Conservation (phyloP, 2,888 invertebrate species). For the Chromoteleia sp. region DNA sequence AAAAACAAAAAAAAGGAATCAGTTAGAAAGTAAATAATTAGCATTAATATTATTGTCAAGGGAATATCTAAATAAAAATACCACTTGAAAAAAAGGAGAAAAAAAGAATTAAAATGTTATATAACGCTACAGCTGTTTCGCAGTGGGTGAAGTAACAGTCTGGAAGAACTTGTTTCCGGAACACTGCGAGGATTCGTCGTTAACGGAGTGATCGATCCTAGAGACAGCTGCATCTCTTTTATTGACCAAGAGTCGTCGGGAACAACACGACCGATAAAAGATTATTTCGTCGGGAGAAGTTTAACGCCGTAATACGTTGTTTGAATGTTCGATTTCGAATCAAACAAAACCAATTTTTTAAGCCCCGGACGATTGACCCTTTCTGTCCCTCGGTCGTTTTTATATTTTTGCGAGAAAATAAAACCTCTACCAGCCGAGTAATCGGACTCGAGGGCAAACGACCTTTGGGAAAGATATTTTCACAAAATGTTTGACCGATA, state of each 20-base stretch:
- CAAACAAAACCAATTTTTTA: constrained; percentile 23
- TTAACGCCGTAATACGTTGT: constrained; percentile 24
- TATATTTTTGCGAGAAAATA: constrained; percentile 35
- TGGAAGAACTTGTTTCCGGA: constrained; percentile 52
- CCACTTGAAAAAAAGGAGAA: too few relatives aligned
- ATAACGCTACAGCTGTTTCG: constrained; percentile 51
- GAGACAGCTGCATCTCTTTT: constrained; percentile 53
- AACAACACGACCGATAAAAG: constrained; percentile 18
- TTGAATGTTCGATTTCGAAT: constrained; percentile 38
- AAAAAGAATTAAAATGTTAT: constrained; percentile 29
- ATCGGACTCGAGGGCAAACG: constrained; percentile 36
- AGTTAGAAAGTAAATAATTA: too few relatives aligned
- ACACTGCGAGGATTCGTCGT: constrained; percentile 48
- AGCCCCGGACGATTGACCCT: constrained; percentile 13
- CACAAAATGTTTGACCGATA: constrained; percentile 50
- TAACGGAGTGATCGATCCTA: constrained; percentile 51
- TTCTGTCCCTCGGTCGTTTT: constrained; percentile 10
- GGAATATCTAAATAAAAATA: too few relatives aligned
- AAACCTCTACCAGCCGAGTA: constrained; percentile 23
- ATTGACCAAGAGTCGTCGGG: constrained; percentile 24
- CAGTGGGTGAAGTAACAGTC: constrained; percentile 49
- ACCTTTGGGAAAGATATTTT: constrained; percentile 37
- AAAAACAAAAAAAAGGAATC: too few relatives aligned
- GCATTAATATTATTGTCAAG: too few relatives aligned
- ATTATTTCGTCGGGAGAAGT: constrained; percentile 25